A percentile compares a stretch with the other conserved stretches of the same genome.
Conservation (phyloP, 2,113 vertebrate species). For the Myanophis thanlyinensis region DNA sequence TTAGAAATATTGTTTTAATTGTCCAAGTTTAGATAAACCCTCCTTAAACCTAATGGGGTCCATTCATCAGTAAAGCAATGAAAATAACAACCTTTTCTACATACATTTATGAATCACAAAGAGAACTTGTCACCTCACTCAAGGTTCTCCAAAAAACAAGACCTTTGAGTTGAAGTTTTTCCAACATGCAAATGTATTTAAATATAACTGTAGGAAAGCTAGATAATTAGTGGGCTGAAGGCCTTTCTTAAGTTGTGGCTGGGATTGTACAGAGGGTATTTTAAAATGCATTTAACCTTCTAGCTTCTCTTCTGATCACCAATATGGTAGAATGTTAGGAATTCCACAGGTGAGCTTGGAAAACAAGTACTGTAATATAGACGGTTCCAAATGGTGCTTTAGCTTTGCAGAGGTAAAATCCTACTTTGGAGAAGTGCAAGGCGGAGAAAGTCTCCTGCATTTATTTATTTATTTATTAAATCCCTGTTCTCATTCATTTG, state of each 20-base stretch:
- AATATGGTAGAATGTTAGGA: background rate
- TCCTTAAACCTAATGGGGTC: background rate
- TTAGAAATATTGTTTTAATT: background rate
- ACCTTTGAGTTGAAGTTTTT: background rate
- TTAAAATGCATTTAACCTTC: background rate
- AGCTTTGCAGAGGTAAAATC: background rate
- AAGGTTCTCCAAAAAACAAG: background rate
- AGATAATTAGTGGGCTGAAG: background rate
- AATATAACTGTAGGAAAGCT: background rate
- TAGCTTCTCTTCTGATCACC: background rate
- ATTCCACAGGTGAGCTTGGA: background rate
- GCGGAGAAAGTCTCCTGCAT: background rate
- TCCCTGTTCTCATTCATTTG: background rate
- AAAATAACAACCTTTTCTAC: background rate
- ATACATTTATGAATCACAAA: background rate
- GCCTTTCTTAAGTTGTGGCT: background rate
- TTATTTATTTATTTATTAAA: background rate
- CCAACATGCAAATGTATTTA: background rate
- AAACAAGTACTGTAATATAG: background rate
- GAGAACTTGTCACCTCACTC: background rate
- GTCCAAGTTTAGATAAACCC: background rate
- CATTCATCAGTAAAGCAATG: background rate
- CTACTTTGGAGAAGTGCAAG: background rate
- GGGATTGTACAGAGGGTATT: background rate
- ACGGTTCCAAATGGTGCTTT: background rate